Evolutionary conservation across 37 sponge, comb jelly and placozoan genomes (phyloP), one percentile per base, ranked within the genome.

Genomic region (Ephydatia muelleri): DNA sequence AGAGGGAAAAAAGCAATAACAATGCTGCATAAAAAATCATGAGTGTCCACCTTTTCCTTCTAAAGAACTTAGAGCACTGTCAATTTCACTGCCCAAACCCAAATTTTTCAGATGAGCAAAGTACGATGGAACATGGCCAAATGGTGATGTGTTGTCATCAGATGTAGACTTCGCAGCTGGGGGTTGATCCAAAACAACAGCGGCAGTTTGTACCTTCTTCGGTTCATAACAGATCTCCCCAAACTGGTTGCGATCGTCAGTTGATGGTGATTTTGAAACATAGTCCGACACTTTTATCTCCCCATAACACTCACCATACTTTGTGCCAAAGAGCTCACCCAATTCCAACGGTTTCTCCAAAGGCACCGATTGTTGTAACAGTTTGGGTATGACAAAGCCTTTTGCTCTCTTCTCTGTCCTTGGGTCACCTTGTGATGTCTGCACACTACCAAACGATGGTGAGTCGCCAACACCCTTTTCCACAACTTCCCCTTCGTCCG

Each of bases 61-160:
- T 57, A 91, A 75, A 26, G 87, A 82, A 8, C 91, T 67, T 65
- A 91, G 83, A 0, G 91, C 91, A 91, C 91, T 91, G 25, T 91
- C 91, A 73, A 91, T 91, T 43, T 77, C 91, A 64, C 66, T 78
- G 38, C 68, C 79, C 73, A 67, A 36, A 21, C 75, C 34, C 12
- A 69, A 85, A 19, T 82, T 39, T 30, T 76, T 79, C 26, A 90
- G 28, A 9, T 85, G 76, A 9, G 90, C 86, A 23, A 90, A 49
- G 67, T 90, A 90, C 13, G 90, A 90, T 1, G 90, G 90, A 9
- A 90, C 86, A 57, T 57, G 57, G 57, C 57, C 57, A 57, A 79
- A 38, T 31, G 32, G 49, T 5, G 34, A 38, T 21, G 35, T 28
- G 27, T 38, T 49, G 29, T 49, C 49, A 30, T 79, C 80, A 49